These are phyloP conservation scores for Bombus waltoni DNA, from an alignment of 1,140 invertebrate genomes.

Conservation along the genomic window DNA sequence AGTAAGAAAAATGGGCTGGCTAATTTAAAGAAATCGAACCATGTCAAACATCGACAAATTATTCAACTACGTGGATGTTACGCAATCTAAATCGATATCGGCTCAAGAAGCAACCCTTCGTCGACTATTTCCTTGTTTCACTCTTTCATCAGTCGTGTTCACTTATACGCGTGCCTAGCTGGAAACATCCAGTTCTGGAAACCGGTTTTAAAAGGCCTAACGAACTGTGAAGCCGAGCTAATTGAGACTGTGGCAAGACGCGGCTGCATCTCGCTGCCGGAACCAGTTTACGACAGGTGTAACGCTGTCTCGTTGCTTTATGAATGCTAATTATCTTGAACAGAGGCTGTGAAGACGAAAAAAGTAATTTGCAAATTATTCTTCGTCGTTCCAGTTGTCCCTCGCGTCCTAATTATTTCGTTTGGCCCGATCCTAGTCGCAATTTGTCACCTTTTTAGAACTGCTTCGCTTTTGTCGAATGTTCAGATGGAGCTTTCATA, in stretches of 20 bases:
- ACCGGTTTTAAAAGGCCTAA: conserved; percentile 72
- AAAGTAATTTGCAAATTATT: conserved; percentile 35
- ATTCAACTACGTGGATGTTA: background rate
- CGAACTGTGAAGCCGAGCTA: conserved; percentile 72
- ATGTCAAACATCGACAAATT: too few species aligned
- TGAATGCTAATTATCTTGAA: conserved; percentile 66
- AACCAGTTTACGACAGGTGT: conserved; percentile 70
- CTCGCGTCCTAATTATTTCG: conserved; percentile 20
- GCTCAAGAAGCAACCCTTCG: too few species aligned
- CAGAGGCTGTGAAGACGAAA: background rate
- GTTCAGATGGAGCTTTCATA: background rate
- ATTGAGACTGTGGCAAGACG: conserved; percentile 69
- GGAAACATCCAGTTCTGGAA: conserved; percentile 62
- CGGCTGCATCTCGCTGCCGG: conserved; percentile 51
- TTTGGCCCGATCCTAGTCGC: background rate
- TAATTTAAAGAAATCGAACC: too few species aligned
- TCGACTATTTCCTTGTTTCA: background rate
- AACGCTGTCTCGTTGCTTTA: conserved; percentile 67
- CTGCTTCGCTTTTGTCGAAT: background rate
- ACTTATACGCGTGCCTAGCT: conserved; percentile 37
- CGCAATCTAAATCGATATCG: background rate
- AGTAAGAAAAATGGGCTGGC: too few species aligned
- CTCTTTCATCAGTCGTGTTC: conserved; percentile 16
- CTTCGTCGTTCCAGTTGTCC: conserved; percentile 1
- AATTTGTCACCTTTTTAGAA: conserved; percentile 12